phyloP scores from a whole-genome alignment of 2,797 vertebrate species.

The Columba guinea region DNA sequence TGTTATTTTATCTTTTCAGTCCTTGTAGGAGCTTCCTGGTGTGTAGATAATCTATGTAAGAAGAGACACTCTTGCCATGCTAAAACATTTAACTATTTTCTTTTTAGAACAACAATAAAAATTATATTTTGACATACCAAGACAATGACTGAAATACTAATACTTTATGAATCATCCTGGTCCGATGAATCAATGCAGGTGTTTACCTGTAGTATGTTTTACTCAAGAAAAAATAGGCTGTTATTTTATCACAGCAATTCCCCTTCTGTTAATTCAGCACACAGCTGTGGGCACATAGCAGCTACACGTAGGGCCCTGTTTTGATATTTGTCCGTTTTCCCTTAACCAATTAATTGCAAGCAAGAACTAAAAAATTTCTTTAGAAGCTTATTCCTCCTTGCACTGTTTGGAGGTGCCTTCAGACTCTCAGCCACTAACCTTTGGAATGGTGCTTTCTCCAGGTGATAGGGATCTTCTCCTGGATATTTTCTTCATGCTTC shows the following conservation, averaged over 20 bases:
- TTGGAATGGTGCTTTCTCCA: neutral
- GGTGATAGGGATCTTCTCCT: neutral
- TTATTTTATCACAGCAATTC: neutral
- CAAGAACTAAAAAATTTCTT: neutral
- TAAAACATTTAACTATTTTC: neutral
- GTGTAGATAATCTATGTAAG: neutral
- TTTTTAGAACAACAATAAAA: neutral
- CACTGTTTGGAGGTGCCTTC: neutral
- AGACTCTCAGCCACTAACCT: neutral
- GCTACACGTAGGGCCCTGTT: neutral
- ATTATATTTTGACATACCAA: neutral
- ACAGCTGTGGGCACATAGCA: neutral
- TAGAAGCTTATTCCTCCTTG: neutral
- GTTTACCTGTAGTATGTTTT: neutral
- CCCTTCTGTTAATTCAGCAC: neutral
- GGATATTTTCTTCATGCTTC: neutral
- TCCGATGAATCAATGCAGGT: neutral
- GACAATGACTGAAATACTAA: neutral
- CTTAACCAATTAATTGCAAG: neutral
- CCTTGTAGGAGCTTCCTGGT: neutral
- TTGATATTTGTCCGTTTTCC: neutral
- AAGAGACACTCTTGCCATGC: neutral
- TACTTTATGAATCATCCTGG: neutral
- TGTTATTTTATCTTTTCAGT: neutral
- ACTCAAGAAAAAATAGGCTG: neutral